Conservation (phyloP, 2,797 vertebrate genomes). For the Gobionotothen gibberifrons region DNA sequence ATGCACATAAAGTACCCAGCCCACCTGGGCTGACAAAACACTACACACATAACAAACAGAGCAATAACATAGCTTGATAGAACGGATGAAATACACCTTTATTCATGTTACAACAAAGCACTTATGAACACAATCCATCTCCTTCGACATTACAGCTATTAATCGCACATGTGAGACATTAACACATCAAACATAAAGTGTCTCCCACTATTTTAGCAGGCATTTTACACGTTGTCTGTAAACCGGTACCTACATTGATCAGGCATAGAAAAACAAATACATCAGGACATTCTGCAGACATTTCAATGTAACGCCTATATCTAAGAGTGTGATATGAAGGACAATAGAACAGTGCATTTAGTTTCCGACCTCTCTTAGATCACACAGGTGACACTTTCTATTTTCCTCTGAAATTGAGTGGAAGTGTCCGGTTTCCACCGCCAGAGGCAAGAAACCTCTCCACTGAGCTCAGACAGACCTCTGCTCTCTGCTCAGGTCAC, state of each 20-base stretch:
- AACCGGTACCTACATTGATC: neutral
- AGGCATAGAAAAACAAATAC: neutral
- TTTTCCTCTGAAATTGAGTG: neutral
- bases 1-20: neutral
- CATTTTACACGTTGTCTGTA: neutral
- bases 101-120: neutral
- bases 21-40: neutral
- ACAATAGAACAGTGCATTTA: neutral
- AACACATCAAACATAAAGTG: neutral
- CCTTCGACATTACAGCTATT: neutral
- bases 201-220: neutral
- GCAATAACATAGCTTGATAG: neutral
- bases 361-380: neutral
- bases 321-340: neutral
- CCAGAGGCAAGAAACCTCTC: neutral
- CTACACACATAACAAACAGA: neutral
- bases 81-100: neutral
- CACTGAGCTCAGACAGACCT: neutral
- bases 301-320: neutral
- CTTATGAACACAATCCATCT: neutral
- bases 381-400: constrained; percentile 8
- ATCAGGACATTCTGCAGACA: neutral
- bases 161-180: neutral
- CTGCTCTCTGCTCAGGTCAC: neutral
- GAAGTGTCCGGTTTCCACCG: neutral